These are phyloP conservation scores for Monochamus alternatus DNA, from an alignment of 2,888 invertebrate genomes.

Conservation along the genomic window DNA sequence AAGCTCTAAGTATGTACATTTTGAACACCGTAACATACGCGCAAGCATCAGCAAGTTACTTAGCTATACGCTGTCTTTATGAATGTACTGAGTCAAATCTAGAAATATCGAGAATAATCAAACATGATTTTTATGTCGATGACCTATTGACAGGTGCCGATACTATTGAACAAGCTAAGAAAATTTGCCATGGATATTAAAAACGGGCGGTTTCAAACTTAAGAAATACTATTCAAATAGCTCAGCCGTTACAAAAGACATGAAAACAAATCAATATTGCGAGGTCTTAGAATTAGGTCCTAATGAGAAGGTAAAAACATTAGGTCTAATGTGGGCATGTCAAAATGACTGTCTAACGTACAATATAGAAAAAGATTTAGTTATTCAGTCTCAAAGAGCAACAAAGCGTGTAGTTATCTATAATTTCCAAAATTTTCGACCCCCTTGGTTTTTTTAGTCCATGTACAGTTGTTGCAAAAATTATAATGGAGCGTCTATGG, in stretches of 20 bases:
- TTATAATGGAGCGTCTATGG: conserved; percentile 43
- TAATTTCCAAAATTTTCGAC: conserved; percentile 12
- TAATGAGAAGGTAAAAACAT: conserved; percentile 36
- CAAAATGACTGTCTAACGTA: conserved; percentile 35
- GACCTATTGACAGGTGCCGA: conserved; percentile 39
- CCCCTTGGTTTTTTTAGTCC: conserved; percentile 34
- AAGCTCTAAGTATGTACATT: conserved; percentile 9
- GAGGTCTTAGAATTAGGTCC: conserved; percentile 16
- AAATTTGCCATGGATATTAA: conserved; percentile 19
- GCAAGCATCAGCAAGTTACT: conserved; percentile 32
- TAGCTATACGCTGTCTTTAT: conserved; percentile 37
- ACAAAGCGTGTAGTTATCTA: neutral
- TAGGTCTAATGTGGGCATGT: conserved; percentile 39
- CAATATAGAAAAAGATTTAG: conserved; percentile 17
- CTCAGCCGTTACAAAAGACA: neutral
- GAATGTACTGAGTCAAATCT: conserved; percentile 28
- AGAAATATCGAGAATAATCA: conserved; percentile 32
- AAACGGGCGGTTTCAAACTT: conserved; percentile 29
- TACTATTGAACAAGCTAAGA: too few relatives aligned
- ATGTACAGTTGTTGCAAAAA: conserved; percentile 39
- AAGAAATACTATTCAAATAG: conserved; percentile 33
- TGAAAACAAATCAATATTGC: neutral
- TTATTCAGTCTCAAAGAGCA: neutral
- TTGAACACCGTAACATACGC: conserved; percentile 38
- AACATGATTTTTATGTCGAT: conserved; percentile 44